These are phyloP conservation scores for Drosophila neonasuta DNA, from an alignment of 2,888 invertebrate species.

Conservation along the genomic window DNA sequence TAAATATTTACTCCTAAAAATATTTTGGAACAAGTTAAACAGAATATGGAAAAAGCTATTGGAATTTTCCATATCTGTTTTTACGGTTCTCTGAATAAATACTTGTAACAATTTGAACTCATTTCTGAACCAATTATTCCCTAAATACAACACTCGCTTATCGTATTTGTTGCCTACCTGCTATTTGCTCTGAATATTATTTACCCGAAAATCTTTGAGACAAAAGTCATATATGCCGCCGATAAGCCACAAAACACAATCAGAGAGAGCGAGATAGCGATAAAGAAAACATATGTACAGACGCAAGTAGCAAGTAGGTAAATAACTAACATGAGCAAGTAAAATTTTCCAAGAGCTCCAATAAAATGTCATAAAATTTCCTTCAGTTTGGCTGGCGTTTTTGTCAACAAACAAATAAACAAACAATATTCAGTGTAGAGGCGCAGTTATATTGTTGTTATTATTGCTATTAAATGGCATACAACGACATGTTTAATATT, in stretches of 20 bases:
- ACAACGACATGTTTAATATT: constrained; percentile 7
- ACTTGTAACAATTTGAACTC: background rate
- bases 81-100: background rate
- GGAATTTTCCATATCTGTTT: background rate
- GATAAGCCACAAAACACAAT: constrained; percentile 49
- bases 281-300: constrained; percentile 1
- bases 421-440: constrained; percentile 10
- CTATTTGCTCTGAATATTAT: constrained; percentile 55
- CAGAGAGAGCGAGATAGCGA: background rate
- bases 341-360: constrained; percentile 42
- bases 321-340: constrained; percentile 7
- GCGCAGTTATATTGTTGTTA: constrained; percentile 20
- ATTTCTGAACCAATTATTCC: constrained; percentile 47
- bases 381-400: constrained; percentile 23
- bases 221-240: constrained; percentile 58
- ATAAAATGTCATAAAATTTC: constrained; percentile 47
- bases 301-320: constrained; percentile 8
- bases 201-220: constrained; percentile 38
- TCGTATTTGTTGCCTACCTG: constrained; percentile 50
- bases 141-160: constrained; percentile 41
- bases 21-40: no score
- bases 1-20: no score
- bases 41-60: no score
- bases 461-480: constrained; percentile 25
- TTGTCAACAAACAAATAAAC: constrained; percentile 39